These are phyloP conservation scores for Terrapene triunguis DNA, from an alignment of 2,113 vertebrate species.

Conservation along the genomic window DNA sequence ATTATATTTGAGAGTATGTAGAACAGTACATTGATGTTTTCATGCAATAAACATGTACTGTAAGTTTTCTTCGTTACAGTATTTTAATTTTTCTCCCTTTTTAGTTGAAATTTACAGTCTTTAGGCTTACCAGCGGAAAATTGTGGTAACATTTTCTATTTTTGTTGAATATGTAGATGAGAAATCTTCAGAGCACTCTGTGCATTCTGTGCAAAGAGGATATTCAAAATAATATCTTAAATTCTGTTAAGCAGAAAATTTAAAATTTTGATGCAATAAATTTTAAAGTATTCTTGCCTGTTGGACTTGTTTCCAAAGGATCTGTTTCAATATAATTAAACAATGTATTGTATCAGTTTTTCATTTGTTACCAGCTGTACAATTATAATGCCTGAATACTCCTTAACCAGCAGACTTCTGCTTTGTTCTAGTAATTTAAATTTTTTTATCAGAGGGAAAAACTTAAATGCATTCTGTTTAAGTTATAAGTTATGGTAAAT, in stretches of 20 bases:
- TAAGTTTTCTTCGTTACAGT: slow-evolving; percentile 68
- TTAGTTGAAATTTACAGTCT: slow-evolving; percentile 41
- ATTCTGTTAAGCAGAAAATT: slow-evolving; percentile 56
- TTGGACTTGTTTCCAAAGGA: slow-evolving; percentile 40
- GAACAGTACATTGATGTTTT: slow-evolving; percentile 69
- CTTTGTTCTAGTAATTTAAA: slow-evolving; percentile 43
- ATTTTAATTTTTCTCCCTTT: slow-evolving; percentile 44
- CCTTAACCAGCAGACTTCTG: slow-evolving; percentile 70
- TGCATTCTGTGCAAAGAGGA: slow-evolving; percentile 51
- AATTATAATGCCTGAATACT: slow-evolving; percentile 66
- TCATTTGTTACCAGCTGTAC: slow-evolving; percentile 45
- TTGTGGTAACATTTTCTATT: slow-evolving; percentile 52
- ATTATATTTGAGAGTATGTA: slow-evolving; percentile 36
- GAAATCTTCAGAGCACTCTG: slow-evolving; percentile 47
- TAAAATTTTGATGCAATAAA: slow-evolving; percentile 76
- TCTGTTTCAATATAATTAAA: slow-evolving; percentile 7
- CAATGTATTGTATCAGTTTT: background rate
- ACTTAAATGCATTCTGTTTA: slow-evolving; percentile 47
- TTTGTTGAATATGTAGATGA: slow-evolving; percentile 54
- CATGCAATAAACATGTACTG: slow-evolving; percentile 82
- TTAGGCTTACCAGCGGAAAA: slow-evolving; percentile 49
- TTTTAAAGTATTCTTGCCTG: slow-evolving; percentile 51
- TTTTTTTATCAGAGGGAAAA: slow-evolving; percentile 40
- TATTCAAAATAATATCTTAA: slow-evolving; percentile 41
- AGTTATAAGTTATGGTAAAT: background rate